Evolutionary conservation across 2,797 vertebrate genomes (phyloP).

Genomic region (Heteromormyrus szaboi): DNA sequence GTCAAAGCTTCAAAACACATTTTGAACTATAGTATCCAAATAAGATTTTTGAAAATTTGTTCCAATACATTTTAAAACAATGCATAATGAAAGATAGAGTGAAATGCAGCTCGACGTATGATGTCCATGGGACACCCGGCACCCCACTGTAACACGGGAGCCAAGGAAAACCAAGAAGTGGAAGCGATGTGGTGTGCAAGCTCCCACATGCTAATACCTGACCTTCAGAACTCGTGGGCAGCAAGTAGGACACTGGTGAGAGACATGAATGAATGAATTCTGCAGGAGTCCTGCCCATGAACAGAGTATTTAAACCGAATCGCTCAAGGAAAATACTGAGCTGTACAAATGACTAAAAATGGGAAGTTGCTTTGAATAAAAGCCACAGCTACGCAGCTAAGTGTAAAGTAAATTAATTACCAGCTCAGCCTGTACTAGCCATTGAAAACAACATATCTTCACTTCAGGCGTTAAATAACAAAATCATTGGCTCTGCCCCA

Average conservation of each 20-base stretch:
- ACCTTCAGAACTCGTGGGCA: background rate
- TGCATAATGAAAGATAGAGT: background rate
- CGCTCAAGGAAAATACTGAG: background rate
- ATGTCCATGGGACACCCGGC: background rate
- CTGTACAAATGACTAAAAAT: background rate
- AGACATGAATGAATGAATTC: background rate
- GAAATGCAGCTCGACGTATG: background rate
- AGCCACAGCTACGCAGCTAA: background rate
- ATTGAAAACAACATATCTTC: conserved; percentile 3
- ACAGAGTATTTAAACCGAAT: background rate
- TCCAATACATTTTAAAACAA: background rate
- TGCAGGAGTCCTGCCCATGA: background rate
- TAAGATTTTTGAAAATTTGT: background rate
- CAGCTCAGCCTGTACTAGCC: background rate
- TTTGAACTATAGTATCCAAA: background rate
- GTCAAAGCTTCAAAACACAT: background rate
- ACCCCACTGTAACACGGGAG: background rate
- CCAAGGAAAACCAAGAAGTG: background rate
- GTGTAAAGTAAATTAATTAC: background rate
- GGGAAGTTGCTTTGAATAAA: background rate
- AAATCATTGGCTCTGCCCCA: background rate
- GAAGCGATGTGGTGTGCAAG: background rate
- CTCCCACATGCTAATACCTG: background rate
- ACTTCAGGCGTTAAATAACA: background rate
- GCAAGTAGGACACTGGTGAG: background rate